Conservation (phyloP, 2,888 invertebrate species). For the Lochmaea crataegi region DNA sequence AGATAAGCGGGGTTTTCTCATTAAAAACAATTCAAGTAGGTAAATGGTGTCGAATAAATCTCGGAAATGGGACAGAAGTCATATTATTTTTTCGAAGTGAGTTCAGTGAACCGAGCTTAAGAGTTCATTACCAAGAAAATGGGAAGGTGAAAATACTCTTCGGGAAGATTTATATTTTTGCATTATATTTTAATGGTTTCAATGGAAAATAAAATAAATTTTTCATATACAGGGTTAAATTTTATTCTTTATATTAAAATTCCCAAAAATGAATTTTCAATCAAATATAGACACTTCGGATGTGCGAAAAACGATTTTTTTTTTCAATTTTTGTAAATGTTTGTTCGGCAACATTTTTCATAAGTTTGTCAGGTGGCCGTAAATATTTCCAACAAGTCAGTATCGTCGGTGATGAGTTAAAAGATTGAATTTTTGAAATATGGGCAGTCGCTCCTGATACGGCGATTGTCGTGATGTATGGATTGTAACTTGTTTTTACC, state of each 20-base stretch:
- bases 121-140: constrained; percentile 18
- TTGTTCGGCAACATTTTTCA: constrained; percentile 49
- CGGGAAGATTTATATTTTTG: not conserved
- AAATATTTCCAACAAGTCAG: constrained; percentile 51
- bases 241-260: too few species aligned
- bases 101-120: constrained; percentile 17
- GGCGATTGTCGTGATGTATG: constrained; percentile 34
- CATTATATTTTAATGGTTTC: not conserved
- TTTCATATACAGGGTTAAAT: not conserved
- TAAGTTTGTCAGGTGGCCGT: constrained; percentile 54
- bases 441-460: constrained; percentile 38
- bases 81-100: constrained; percentile 33
- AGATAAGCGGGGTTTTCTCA: constrained; percentile 32
- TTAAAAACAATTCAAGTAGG: constrained; percentile 38
- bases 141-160: constrained; percentile 5
- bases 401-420: constrained; percentile 56
- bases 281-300: not conserved
- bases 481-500: constrained; percentile 26
- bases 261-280: too few species aligned
- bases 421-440: constrained; percentile 59
- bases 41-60: constrained; percentile 37
- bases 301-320: not conserved
- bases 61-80: constrained; percentile 30
- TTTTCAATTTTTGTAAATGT: constrained; percentile 23
- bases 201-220: not conserved